phyloP scores from a whole-genome alignment of 2,888 invertebrate genomes.

The Yponomeuta malinellus region DNA sequence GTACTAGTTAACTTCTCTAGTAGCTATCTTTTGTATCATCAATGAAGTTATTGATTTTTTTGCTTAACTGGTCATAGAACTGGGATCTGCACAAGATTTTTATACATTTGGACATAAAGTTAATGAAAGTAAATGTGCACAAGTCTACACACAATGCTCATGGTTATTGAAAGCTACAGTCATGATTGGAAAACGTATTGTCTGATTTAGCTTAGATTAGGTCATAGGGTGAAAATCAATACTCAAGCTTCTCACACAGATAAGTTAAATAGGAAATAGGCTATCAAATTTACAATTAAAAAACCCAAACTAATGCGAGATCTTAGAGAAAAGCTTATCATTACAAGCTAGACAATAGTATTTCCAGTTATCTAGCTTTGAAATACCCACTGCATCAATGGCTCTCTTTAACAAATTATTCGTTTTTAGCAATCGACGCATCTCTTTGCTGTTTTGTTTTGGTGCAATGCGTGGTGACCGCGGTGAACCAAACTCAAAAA shows the following conservation, averaged over 20 bases:
- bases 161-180: too few relatives aligned
- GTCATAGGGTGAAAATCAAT: slow-evolving; percentile 55
- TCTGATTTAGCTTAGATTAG: slow-evolving; percentile 36
- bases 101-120: not conserved
- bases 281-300: not conserved
- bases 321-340: not conserved
- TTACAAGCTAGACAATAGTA: not conserved
- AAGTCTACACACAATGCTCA: too few relatives aligned
- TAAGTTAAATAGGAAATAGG: slow-evolving; percentile 13
- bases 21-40: not conserved
- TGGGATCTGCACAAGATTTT: not conserved
- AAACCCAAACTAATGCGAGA: not conserved
- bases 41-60: slow-evolving; percentile 3
- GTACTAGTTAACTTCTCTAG: not conserved
- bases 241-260: slow-evolving; percentile 41
- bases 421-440: slow-evolving; percentile 35
- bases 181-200: slow-evolving; percentile 31
- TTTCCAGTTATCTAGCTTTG: not conserved
- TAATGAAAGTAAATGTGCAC: not conserved
- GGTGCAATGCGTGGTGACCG: slow-evolving; percentile 52
- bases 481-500: slow-evolving; percentile 56
- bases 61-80: not conserved
- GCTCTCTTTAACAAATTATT: slow-evolving; percentile 14
- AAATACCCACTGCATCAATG: slow-evolving; percentile 15
- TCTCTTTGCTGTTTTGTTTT: slow-evolving; percentile 56